Conservation (phyloP, 1,140 invertebrate species). For the Dreissena rostriformis region DNA sequence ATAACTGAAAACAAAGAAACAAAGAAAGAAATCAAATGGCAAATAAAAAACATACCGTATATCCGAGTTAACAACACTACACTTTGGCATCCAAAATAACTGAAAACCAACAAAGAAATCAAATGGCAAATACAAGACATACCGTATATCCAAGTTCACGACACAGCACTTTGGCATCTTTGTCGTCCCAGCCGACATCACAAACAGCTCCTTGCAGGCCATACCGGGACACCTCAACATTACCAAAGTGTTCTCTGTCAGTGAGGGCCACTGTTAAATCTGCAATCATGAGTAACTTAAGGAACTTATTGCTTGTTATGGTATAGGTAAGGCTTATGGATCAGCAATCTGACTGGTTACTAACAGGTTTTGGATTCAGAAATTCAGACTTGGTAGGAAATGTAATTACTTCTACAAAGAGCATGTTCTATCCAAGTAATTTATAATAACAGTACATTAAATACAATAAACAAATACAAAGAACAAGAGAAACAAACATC, state of each 20-base stretch:
- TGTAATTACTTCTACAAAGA: too few relatives aligned
- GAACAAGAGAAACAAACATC: too few relatives aligned
- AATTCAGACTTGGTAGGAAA: too few relatives aligned
- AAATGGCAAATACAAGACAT: not conserved
- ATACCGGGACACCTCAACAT: conserved; percentile 57
- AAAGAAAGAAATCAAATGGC: too few relatives aligned
- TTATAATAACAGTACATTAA: too few relatives aligned
- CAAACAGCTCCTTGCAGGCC: conserved; percentile 64
- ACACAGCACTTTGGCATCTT: conserved; percentile 61
- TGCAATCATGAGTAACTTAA: conserved; percentile 7
- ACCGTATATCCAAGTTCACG: conserved; percentile 21
- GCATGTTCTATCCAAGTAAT: too few relatives aligned
- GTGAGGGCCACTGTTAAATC: conserved; percentile 44
- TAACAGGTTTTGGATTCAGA: too few relatives aligned
- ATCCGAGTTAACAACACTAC: conserved; percentile 22
- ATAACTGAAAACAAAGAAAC: too few relatives aligned
- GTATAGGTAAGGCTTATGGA: not conserved
- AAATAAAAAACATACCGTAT: conserved; percentile 1
- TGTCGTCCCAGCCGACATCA: conserved; percentile 65
- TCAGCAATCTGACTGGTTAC: not conserved
- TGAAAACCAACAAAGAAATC: too few relatives aligned
- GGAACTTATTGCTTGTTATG: not conserved
- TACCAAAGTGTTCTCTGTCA: conserved; percentile 48
- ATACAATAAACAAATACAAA: too few relatives aligned
- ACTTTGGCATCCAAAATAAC: conserved; percentile 60